Conservation (phyloP, 2,113 vertebrate species). For the Mustelus asterias region DNA sequence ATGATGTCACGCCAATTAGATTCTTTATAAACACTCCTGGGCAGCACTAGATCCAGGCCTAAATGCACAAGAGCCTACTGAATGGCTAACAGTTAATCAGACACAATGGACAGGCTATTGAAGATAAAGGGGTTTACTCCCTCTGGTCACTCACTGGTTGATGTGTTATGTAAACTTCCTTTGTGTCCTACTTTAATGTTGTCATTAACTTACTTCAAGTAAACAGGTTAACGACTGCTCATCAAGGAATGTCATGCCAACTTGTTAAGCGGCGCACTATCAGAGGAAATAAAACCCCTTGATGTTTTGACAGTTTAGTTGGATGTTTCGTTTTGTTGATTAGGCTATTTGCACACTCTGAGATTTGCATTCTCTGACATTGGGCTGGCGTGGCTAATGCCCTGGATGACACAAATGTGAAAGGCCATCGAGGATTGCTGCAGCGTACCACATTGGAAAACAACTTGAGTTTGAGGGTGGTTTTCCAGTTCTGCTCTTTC, state of each 20-base stretch:
- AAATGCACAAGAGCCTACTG: background rate
- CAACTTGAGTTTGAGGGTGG: background rate
- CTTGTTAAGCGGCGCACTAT: background rate
- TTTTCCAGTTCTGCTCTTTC: background rate
- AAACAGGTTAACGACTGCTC: background rate
- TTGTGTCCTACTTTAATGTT: background rate
- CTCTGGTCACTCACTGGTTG: background rate
- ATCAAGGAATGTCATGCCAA: background rate
- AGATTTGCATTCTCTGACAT: background rate
- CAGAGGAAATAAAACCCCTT: background rate
- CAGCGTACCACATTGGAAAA: background rate
- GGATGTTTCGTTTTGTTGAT: background rate
- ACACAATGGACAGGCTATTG: background rate
- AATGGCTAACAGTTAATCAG: background rate
- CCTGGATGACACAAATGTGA: background rate
- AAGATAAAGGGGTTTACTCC: background rate
- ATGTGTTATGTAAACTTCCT: background rate
- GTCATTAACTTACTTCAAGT: background rate
- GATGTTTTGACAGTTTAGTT: background rate
- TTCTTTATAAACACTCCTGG: background rate
- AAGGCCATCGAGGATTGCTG: background rate
- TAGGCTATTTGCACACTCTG: background rate
- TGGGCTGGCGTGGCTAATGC: background rate
- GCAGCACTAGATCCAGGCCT: background rate
- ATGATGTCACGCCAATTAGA: background rate